Evolutionary conservation across 2,888 invertebrate species (phyloP).

Genomic region (Chaitophorus viminalis): DNA sequence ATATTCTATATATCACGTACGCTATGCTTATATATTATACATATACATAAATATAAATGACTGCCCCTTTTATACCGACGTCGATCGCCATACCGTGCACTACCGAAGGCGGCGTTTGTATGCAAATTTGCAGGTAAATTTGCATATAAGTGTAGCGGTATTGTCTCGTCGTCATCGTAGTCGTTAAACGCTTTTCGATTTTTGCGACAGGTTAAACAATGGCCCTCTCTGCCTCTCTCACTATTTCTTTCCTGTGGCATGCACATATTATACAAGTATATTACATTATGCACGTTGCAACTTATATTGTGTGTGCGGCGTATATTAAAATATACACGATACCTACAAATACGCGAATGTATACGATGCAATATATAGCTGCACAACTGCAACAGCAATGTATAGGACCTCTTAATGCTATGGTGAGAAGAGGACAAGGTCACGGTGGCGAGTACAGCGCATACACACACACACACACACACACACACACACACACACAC

Average conservation of each 20-base stretch:
- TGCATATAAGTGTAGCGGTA: conserved; percentile 49
- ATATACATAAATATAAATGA: background rate
- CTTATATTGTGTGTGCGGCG: background rate
- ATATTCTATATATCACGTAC: background rate
- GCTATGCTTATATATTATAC: background rate
- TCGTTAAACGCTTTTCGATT: conserved; percentile 50
- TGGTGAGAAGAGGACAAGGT: no score
- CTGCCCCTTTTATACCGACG: background rate
- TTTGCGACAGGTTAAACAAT: conserved; percentile 38
- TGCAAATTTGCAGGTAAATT: conserved; percentile 43
- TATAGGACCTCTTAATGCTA: no score
- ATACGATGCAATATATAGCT: background rate
- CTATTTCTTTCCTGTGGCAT: background rate
- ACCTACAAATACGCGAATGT: background rate
- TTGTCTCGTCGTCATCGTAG: conserved; percentile 35
- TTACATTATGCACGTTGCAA: background rate
- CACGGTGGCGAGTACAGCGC: background rate
- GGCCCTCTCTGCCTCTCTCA: background rate
- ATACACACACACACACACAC: background rate
- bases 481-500: background rate
- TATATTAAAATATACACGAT: background rate
- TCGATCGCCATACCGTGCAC: conserved; percentile 50
- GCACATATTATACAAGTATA: background rate
- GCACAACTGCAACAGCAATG: no score
- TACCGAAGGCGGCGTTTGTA: conserved; percentile 43